Conservation (phyloP, 2,113 vertebrate genomes). For the Ursus arctos region DNA sequence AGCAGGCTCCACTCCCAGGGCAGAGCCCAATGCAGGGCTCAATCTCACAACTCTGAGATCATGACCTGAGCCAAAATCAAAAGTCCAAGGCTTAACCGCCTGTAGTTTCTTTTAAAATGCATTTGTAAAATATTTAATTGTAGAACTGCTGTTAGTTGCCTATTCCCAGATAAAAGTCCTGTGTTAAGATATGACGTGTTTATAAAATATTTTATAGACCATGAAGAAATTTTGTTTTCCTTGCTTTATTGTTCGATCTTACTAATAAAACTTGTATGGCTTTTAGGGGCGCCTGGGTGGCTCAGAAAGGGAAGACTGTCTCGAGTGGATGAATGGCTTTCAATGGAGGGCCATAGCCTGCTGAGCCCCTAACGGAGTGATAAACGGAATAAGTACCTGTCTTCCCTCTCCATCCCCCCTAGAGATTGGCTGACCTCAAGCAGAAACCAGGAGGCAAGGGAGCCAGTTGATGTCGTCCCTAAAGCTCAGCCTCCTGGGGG, state of each 20-base stretch:
- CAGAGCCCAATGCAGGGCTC: no score
- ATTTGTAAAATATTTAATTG: background rate
- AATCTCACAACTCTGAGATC: no score
- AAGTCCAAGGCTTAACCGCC: no score
- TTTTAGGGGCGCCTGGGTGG: background rate
- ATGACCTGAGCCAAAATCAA: no score
- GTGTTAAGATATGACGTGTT: background rate
- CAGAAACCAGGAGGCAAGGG: background rate
- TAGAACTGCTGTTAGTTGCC: background rate
- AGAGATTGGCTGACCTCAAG: background rate
- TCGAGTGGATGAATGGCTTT: background rate
- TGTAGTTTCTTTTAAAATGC: background rate
- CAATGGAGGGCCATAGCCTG: background rate
- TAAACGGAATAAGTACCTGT: background rate
- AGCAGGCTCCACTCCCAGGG: no score
- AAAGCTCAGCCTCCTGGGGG: background rate
- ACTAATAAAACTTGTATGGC: background rate
- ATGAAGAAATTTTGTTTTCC: background rate
- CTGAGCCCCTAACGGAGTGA: background rate
- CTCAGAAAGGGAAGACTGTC: no score
- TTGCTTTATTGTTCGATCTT: background rate
- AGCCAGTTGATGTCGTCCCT: background rate
- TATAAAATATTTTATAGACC: background rate
- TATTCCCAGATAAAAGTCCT: background rate
- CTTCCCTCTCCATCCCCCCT: background rate